These are phyloP conservation scores for Folsomia manolachei DNA, from an alignment of 2,888 invertebrate species.

Conservation along the genomic window DNA sequence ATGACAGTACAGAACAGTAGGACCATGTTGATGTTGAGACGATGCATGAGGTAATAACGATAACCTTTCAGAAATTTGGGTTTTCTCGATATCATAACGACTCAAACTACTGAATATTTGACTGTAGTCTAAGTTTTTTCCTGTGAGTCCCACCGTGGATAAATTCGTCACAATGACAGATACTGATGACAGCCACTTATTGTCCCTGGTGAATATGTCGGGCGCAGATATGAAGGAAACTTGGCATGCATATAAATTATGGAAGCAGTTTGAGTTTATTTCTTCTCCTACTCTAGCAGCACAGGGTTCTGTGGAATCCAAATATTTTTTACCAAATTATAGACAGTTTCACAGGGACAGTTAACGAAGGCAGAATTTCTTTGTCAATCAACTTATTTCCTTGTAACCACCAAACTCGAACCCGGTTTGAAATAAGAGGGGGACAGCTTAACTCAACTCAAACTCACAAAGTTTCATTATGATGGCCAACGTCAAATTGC, in stretches of 20 bases:
- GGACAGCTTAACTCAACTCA: no score
- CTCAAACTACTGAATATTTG: no score
- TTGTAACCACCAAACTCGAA: no score
- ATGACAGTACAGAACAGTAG: no score
- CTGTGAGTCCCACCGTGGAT: background rate
- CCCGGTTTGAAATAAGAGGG: no score
- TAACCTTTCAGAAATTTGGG: no score
- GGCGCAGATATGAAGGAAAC: background rate
- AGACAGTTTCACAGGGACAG: no score
- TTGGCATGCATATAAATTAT: constrained; percentile 2
- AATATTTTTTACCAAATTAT: constrained; percentile 3
- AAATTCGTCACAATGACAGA: constrained; percentile 7
- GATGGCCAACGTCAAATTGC: no score
- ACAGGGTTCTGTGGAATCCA: background rate
- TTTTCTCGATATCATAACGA: background rate
- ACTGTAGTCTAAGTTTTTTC: background rate
- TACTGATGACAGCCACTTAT: constrained; percentile 6
- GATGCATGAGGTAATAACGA: no score
- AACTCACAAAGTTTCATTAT: no score
- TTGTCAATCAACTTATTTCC: background rate
- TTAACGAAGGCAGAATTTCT: background rate
- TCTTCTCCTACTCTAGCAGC: no score
- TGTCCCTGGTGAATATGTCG: background rate
- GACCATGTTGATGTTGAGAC: no score
- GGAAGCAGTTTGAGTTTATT: background rate